Conservation (phyloP, 1,140 invertebrate species). For the Nautilus pompilius region DNA sequence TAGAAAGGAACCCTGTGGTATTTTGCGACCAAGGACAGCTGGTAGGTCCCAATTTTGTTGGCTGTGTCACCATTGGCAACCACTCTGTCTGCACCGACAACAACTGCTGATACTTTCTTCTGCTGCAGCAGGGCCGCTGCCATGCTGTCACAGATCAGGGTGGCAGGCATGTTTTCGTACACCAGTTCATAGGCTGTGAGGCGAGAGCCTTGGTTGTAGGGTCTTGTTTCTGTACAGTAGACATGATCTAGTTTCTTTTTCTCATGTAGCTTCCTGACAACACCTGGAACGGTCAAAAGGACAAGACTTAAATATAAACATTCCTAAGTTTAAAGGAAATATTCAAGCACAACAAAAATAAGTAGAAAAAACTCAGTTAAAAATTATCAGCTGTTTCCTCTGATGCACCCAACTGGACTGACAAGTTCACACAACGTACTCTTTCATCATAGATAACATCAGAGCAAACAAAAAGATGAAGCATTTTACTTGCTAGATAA, state of each 20-base stretch:
- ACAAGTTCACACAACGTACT: too few relatives aligned
- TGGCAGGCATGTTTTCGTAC: conserved; percentile 88
- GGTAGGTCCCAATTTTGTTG: conserved; percentile 98
- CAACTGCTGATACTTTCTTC: conserved; percentile 57
- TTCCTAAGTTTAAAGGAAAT: too few relatives aligned
- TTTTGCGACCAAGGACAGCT: conserved; percentile 88
- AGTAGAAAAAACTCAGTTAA: too few relatives aligned
- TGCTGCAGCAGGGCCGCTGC: conserved; percentile 84
- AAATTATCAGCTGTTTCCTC: too few relatives aligned
- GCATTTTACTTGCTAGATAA: too few relatives aligned
- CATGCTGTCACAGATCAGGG: conserved; percentile 93
- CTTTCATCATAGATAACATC: too few relatives aligned
- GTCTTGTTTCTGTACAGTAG: conserved; percentile 95
- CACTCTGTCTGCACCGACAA: conserved; percentile 62
- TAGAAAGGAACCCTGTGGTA: conserved; percentile 93
- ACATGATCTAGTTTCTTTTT: conserved; percentile 75
- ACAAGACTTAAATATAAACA: not conserved
- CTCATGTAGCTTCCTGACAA: conserved; percentile 77
- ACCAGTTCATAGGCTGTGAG: conserved; percentile 95
- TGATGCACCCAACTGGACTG: too few relatives aligned
- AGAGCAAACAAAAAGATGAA: too few relatives aligned
- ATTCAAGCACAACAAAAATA: too few relatives aligned
- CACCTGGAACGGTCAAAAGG: conserved; percentile 59
- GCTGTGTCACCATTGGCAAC: conserved; percentile 96
- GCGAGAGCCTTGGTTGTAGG: conserved; percentile 91